These are phyloP conservation scores for Germaria angustata DNA, from an alignment of 2,888 invertebrate species.

Conservation along the genomic window DNA sequence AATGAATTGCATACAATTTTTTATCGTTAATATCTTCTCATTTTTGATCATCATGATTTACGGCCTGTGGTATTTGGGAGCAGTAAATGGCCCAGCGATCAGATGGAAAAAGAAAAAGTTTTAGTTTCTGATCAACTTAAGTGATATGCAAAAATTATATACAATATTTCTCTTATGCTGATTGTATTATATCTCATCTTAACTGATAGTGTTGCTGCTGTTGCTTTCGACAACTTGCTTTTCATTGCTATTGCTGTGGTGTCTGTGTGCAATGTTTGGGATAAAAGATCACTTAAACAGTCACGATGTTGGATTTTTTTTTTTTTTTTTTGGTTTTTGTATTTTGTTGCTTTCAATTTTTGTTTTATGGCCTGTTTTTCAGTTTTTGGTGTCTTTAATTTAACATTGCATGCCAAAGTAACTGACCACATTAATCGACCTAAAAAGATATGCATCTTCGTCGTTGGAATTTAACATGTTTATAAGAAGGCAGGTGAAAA, in stretches of 20 bases:
- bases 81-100: slow-evolving; percentile 8
- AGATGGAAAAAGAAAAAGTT: slow-evolving; percentile 28
- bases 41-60: slow-evolving; percentile 65
- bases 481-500: slow-evolving; percentile 63
- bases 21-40: slow-evolving; percentile 55
- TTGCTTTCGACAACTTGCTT: background rate
- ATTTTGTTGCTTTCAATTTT: slow-evolving; percentile 5
- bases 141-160: slow-evolving; percentile 64
- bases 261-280: background rate
- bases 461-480: slow-evolving; percentile 57
- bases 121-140: slow-evolving; percentile 48
- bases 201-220: slow-evolving; percentile 51
- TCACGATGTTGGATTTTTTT: slow-evolving; percentile 55
- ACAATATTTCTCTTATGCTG: slow-evolving; percentile 33
- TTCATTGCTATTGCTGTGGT: background rate
- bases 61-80: slow-evolving; percentile 48
- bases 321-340: background rate
- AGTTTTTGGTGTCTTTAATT: slow-evolving; percentile 57
- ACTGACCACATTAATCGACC: slow-evolving; percentile 66
- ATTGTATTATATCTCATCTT: slow-evolving; percentile 59
- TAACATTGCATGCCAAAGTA: slow-evolving; percentile 59
- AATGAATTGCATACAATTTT: slow-evolving; percentile 38
- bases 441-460: slow-evolving; percentile 65
- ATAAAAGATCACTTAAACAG: slow-evolving; percentile 45
- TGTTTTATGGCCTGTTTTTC: slow-evolving; percentile 50